These are phyloP conservation scores for Nudaria mundana DNA, from an alignment of 2,888 invertebrate species.

Conservation along the genomic window DNA sequence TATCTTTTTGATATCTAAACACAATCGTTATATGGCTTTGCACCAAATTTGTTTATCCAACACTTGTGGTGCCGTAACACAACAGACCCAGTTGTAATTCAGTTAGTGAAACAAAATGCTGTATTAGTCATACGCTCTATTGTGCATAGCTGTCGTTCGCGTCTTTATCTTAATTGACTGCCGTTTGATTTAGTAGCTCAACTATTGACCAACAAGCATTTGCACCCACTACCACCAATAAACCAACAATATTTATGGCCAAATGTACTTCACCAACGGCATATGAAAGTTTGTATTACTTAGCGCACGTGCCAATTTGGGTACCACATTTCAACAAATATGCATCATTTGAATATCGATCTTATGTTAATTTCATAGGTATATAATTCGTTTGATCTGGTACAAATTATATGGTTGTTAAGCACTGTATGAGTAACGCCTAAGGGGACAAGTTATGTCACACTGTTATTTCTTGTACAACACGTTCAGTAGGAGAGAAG, in stretches of 20 bases:
- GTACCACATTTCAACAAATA: slow-evolving; percentile 17
- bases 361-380: slow-evolving; percentile 26
- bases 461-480: slow-evolving; percentile 66
- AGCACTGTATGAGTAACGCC: slow-evolving; percentile 62
- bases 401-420: slow-evolving; percentile 36
- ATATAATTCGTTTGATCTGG: slow-evolving; percentile 11
- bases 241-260: slow-evolving; percentile 31
- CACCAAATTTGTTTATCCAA: neutral
- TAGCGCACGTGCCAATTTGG: slow-evolving; percentile 40
- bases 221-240: slow-evolving; percentile 28
- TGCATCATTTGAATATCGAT: slow-evolving; percentile 23
- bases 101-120: slow-evolving; percentile 72
- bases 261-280: slow-evolving; percentile 31
- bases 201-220: slow-evolving; percentile 45
- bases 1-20: neutral
- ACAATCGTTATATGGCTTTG: neutral
- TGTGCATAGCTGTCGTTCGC: slow-evolving; percentile 70
- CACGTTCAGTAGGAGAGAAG: slow-evolving; percentile 66
- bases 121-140: slow-evolving; percentile 73
- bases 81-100: slow-evolving; percentile 54
- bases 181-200: slow-evolving; percentile 74
- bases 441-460: slow-evolving; percentile 69
- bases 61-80: too few relatives aligned
- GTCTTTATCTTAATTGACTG: slow-evolving; percentile 79
- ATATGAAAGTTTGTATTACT: slow-evolving; percentile 40